These are phyloP conservation scores for Gopherus evgoodei DNA, from an alignment of 2,113 vertebrate genomes.

Conservation along the genomic window DNA sequence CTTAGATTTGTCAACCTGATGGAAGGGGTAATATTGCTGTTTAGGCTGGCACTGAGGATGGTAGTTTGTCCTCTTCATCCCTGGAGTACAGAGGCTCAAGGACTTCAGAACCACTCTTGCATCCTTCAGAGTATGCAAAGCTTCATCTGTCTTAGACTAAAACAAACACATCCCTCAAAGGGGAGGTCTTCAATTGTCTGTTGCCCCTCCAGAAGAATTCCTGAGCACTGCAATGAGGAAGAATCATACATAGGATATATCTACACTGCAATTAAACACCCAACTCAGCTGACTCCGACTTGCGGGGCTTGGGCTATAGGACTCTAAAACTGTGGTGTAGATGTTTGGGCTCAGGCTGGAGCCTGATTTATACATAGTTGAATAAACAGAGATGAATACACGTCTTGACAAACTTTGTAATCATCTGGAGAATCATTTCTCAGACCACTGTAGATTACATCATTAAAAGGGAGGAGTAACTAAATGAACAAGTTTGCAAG, in stretches of 20 bases:
- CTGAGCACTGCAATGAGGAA: neutral
- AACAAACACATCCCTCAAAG: neutral
- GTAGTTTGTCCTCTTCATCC: neutral
- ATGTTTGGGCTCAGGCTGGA: neutral
- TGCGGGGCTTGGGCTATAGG: neutral
- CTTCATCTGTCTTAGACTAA: neutral
- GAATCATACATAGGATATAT: no score
- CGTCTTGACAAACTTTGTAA: conserved; percentile 28
- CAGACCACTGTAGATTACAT: neutral
- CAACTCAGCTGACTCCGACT: neutral
- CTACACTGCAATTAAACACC: neutral
- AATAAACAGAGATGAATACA: conserved; percentile 26
- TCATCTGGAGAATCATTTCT: conserved; percentile 37
- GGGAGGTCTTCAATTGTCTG: neutral
- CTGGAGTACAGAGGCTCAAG: neutral
- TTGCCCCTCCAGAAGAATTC: neutral
- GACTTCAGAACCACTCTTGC: neutral
- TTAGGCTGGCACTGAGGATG: neutral
- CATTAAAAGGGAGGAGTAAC: conserved; percentile 34
- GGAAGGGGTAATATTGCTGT: neutral
- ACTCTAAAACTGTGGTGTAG: neutral
- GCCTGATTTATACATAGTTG: conserved; percentile 49
- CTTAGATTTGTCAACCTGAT: neutral
- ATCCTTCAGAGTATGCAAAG: neutral
- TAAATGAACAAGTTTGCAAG: conserved; percentile 30